Evolutionary conservation across 2,797 vertebrate species (phyloP), one percentile per base, ranked within the genome.

Genomic region (Chiroxiphia lanceolata): DNA sequence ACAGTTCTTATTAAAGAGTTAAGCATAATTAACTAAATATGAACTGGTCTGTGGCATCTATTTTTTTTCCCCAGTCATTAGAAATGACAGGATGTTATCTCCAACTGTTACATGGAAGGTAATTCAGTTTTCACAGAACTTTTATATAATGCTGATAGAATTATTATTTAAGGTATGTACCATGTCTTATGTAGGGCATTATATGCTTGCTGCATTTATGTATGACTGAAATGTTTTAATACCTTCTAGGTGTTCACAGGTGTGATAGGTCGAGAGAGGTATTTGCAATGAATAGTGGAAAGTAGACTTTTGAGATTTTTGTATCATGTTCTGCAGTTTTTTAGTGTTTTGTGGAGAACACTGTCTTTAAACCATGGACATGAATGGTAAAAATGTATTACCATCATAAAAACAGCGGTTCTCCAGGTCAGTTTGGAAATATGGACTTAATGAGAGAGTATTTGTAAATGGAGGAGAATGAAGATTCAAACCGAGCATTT

Each of bases 41-140:
- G 63, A 95, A 88, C 65, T 90, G 88, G 85, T 57, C 72, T 94
- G 86, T 92, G 85, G 71, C 95, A 92, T 82, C 83, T 91, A 56
- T 95, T 78, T 0, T 90, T 97, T 93, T 96, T 91, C 48, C 77
- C 72, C 61, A 70, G 33, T 68, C 42, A 96, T 97, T 97, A 97
- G 70, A 95, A 79, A 81, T 97, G 97, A 95, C 92, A 97, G 84
- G 95, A 95, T 96, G 87, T 96, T 97, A 96, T 97, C 95, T 96
- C 89, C 87, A 85, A 93, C 91, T 94, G 91, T 96, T 93, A 97
- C 88, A 97, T 87, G 90, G 93, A 92, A 97, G 76, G 72, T 93
- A 95, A 98, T 97, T 97, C 83, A 60, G 74, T 97, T 98, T 97
- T 94, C 92, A 95, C 42, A 93, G 93, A 96, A 96, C 72, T 90